Conservation (phyloP, 2,888 invertebrate genomes). For the Sphaerophoria taeniata region DNA sequence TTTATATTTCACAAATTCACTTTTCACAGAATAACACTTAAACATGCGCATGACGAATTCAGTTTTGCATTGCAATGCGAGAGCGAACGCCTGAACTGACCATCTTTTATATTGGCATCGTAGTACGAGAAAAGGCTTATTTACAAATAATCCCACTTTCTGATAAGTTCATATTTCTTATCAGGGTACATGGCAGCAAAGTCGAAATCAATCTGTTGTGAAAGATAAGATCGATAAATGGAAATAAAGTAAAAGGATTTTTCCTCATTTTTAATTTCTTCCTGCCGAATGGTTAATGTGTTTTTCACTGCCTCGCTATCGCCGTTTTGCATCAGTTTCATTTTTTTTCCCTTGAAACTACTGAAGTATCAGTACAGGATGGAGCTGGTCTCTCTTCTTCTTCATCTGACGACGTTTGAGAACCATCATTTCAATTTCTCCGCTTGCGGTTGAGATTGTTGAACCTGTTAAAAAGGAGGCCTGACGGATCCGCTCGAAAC, state of each 20-base stretch:
- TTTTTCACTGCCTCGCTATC: neutral
- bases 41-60: too few relatives aligned
- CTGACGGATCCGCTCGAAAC: neutral
- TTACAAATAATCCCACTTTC: neutral
- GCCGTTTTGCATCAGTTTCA: neutral
- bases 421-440: neutral
- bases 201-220: neutral
- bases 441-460: neutral
- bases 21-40: too few relatives aligned
- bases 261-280: neutral
- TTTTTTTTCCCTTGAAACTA: neutral
- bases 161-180: neutral
- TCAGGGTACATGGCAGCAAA: neutral
- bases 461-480: slow-evolving; percentile 6
- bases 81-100: neutral
- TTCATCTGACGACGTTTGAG: neutral
- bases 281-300: neutral
- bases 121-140: neutral
- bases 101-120: neutral
- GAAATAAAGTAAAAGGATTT: neutral
- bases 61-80: too few relatives aligned
- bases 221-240: neutral
- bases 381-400: neutral
- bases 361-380: neutral
- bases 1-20: too few relatives aligned